Conservation (phyloP, 1,140 invertebrate species). For the Saccostrea glomerata region DNA sequence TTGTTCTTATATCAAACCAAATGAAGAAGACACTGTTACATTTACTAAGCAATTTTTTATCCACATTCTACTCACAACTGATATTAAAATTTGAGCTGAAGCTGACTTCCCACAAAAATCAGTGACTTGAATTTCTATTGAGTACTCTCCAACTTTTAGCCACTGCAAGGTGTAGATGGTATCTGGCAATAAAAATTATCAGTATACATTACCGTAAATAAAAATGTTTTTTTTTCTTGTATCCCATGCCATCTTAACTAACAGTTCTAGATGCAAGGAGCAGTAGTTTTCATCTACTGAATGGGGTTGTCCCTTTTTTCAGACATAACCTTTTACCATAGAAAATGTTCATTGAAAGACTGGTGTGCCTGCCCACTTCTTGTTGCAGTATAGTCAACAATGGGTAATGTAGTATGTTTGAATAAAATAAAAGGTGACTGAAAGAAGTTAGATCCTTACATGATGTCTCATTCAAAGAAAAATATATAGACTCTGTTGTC, state of each 20-base stretch:
- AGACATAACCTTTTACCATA: too few species aligned
- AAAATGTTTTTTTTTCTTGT: too few species aligned
- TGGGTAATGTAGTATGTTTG: too few species aligned
- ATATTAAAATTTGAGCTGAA: not conserved
- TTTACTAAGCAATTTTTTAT: not conserved
- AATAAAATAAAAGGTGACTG: not conserved
- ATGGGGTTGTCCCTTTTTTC: not conserved
- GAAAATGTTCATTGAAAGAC: too few species aligned
- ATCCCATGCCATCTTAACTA: too few species aligned
- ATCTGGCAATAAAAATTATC: not conserved
- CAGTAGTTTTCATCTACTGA: not conserved
- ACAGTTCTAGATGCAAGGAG: too few species aligned
- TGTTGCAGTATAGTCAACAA: too few species aligned
- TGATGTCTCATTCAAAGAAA: not conserved
- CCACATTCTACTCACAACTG: not conserved
- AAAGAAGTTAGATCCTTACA: not conserved
- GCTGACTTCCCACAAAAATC: not conserved
- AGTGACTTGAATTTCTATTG: not conserved
- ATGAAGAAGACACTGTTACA: too few species aligned
- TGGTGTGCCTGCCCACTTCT: too few species aligned
- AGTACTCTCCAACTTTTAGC: conserved; percentile 1
- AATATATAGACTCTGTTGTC: conserved; percentile 13
- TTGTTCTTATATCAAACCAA: too few species aligned
- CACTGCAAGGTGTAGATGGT: not conserved
- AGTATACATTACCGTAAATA: too few species aligned